Evolutionary conservation across 1,140 invertebrate genomes (phyloP), one percentile per base, ranked within the genome.

Genomic region (Aphelinus certus): DNA sequence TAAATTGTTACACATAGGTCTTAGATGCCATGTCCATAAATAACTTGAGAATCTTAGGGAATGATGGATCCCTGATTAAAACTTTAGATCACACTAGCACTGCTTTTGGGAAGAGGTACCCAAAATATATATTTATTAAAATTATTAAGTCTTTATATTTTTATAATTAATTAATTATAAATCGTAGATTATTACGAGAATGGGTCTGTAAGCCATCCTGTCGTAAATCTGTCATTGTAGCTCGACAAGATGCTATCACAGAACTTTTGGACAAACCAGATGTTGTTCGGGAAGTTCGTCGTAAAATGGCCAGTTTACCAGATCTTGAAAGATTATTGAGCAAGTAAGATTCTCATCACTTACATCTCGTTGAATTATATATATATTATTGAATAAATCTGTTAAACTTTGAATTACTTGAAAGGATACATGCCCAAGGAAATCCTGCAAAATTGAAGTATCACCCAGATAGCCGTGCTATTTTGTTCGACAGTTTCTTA

Each of bases 141-240:
- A 63, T 63, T 69, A 74, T 47, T 42, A n/a, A 10, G 7, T 26
- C 3, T 46, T 47, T 26, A 5, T 55, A 60, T 10, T 4, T 65
- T 76, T 73, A 58, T 26, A 26, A 26, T 26, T 26, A 26, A 26
- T 26, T 26, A 26, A 26, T 26, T 26, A 26, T 26, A 26, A 26
- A 26, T 26, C 68, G 77, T 74, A 92, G 96, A 77, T 88, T 97
- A 63, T 89, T 99, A 10, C 92, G 93, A 63, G 92, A 96, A 82
- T 99, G 97, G 97, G 88, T 99, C 4, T 98, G 96, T 86, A 90
- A 93, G 5, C 98, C 98, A 3, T 92, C 97, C 63, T 98, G 96
- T 84, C 92, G 93, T 76, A 88, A 94, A 72, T 78, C 84, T 1
- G 89, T 92, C 10, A 98, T 99, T 70, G 87, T 89, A 51, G 90